Evolutionary conservation across 2,797 vertebrate species (phyloP).

Genomic region (Alcedo quadribrachys): DNA sequence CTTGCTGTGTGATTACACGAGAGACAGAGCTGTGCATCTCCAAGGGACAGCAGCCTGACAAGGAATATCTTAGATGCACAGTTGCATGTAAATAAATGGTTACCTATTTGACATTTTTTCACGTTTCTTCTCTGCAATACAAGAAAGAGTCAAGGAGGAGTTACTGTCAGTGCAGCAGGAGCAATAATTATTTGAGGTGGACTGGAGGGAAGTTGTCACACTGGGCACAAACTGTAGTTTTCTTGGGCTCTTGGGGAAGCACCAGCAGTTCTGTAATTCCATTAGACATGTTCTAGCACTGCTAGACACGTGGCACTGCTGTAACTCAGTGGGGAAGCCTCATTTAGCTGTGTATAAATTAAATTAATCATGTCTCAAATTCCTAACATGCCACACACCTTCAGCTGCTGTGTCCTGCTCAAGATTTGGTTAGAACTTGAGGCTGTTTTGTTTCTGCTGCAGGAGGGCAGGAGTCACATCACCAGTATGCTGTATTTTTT

Average conservation of each 20-base stretch:
- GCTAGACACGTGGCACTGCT: neutral
- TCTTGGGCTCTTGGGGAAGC: neutral
- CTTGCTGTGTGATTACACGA: neutral
- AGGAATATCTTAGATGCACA: neutral
- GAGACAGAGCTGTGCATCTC: neutral
- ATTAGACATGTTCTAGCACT: neutral
- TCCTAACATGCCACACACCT: neutral
- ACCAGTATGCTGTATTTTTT: neutral
- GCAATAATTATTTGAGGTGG: neutral
- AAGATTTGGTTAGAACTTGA: neutral
- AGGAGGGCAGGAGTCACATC: neutral
- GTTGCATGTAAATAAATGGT: neutral
- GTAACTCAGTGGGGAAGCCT: fast-evolving
- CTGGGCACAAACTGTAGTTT: neutral
- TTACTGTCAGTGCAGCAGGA: neutral
- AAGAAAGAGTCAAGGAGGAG: neutral
- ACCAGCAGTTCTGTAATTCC: neutral
- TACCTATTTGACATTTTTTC: neutral
- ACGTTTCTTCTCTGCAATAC: neutral
- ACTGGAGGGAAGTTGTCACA: neutral
- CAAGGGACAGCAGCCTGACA: neutral
- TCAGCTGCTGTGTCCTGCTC: neutral
- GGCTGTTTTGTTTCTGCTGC: neutral
- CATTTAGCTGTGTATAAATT: neutral
- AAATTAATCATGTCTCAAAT: neutral